Evolutionary conservation across 2,113 vertebrate species (phyloP), one percentile per base, ranked within the genome.

Genomic region (Notechis scutatus): DNA sequence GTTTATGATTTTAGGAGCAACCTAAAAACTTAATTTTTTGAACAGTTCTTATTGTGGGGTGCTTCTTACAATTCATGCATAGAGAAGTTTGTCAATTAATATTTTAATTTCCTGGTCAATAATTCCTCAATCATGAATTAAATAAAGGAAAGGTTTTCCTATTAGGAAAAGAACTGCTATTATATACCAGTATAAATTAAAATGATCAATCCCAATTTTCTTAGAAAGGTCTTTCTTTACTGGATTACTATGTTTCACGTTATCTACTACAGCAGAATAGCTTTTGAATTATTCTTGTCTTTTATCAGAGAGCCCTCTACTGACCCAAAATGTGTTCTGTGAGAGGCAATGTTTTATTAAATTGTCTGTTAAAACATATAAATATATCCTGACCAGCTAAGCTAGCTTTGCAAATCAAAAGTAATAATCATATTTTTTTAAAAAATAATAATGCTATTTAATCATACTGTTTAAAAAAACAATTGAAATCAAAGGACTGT

Each of bases 221-320:
- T 94, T 87, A 42, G 90, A 95, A 96, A 45, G 26, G 89, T 9
- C 6, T 92, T 39, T 95, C 69, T 93, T 24, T 93, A 87, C 50
- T 2, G 69, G 96, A 93, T 96, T 95, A 9, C 69, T 95, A 14
- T 95, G 94, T 94, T 93, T 54, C 91, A 57, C 11, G 96, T 96
- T 93, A 94, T 93, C 93, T 21, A 0, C 34, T 42, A 3, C 1
- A 42, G 74, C 15, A 81, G 42, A 6, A 14, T n/a, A 94, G 95
- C 90, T 26, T 23, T 39, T 90, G 87, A 61, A 88, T 92, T 34
- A 1, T 29, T 5, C 0, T 94, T 95, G 85, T 93, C 95, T 89
- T 96, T 96, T 97, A 96, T 97, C 56, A 94, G 95, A 95, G 97
- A 96, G 96, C 96, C 97, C 97, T 97, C 96, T 97, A 93, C 97